Conservation (phyloP, 2,888 invertebrate genomes). For the Drosophila emarginata region DNA sequence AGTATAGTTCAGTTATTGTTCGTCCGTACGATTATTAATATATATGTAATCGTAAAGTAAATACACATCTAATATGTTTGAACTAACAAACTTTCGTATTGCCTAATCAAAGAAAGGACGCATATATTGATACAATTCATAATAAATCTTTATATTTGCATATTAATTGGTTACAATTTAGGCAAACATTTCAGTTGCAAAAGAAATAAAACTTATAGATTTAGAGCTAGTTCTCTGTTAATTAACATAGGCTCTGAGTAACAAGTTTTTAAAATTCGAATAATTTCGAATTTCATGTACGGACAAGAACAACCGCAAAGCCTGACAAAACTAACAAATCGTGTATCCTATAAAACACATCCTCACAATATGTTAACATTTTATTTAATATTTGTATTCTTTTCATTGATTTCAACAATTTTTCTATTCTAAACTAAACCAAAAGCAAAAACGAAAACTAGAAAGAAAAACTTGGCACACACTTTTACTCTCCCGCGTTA, state of each 20-base stretch:
- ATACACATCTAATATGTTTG: too few relatives aligned
- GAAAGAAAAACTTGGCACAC: slow-evolving; percentile 59
- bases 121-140: too few relatives aligned
- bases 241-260: neutral
- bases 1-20: neutral
- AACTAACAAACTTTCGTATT: too few relatives aligned
- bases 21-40: neutral
- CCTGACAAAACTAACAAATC: slow-evolving; percentile 67
- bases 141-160: too few relatives aligned
- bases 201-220: neutral
- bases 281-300: neutral
- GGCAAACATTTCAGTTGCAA: neutral
- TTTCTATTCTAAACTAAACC: slow-evolving; percentile 50
- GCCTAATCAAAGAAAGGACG: too few relatives aligned
- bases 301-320: slow-evolving; percentile 63
- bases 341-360: slow-evolving; percentile 64
- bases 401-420: slow-evolving; percentile 39
- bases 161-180: neutral
- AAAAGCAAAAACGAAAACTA: slow-evolving; percentile 20
- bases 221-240: neutral
- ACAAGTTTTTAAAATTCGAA: neutral
- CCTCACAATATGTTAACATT: slow-evolving; percentile 22
- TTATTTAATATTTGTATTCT: neutral
- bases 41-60: neutral
- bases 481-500: slow-evolving; percentile 72